A percentile compares a stretch with the other conserved stretches of the same genome.
Conservation (phyloP, 2,888 invertebrate genomes). For the Iselma pallidipennis region DNA sequence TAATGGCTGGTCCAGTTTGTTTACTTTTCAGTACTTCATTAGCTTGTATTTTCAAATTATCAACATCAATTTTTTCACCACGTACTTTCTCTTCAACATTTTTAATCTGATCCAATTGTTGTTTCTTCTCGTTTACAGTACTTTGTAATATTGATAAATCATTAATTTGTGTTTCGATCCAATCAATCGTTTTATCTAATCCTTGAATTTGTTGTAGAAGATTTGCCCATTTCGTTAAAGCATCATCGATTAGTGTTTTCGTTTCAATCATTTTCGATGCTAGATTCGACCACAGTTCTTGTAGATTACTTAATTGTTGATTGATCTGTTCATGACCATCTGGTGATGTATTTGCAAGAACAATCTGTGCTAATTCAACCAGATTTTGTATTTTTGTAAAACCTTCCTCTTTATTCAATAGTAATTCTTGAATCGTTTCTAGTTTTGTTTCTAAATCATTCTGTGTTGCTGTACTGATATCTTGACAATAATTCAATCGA, state of each 20-base stretch:
- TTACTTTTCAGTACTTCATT: constrained; percentile 84
- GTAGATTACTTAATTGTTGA: constrained; percentile 76
- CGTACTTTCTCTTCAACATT: constrained; percentile 85
- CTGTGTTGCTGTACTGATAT: constrained; percentile 75
- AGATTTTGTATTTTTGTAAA: constrained; percentile 84
- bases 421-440: constrained; percentile 81
- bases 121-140: constrained; percentile 83
- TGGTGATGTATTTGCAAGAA: constrained; percentile 88
- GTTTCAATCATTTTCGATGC: constrained; percentile 89
- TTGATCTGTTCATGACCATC: constrained; percentile 87
- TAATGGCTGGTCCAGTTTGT: constrained; percentile 80
- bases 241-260: constrained; percentile 84
- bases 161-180: constrained; percentile 72
- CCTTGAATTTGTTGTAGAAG: constrained; percentile 86
- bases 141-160: constrained; percentile 77
- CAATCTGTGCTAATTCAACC: constrained; percentile 89
- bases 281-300: constrained; percentile 88
- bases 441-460: constrained; percentile 85
- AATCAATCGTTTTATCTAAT: constrained; percentile 79
- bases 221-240: constrained; percentile 89
- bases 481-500: constrained; percentile 86
- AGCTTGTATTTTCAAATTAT: constrained; percentile 80
- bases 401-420: constrained; percentile 92
- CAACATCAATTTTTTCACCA: constrained; percentile 88
- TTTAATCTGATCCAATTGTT: constrained; percentile 83